These are phyloP conservation scores for Diadophis punctatus DNA, from an alignment of 2,113 vertebrate species.

Conservation along the genomic window DNA sequence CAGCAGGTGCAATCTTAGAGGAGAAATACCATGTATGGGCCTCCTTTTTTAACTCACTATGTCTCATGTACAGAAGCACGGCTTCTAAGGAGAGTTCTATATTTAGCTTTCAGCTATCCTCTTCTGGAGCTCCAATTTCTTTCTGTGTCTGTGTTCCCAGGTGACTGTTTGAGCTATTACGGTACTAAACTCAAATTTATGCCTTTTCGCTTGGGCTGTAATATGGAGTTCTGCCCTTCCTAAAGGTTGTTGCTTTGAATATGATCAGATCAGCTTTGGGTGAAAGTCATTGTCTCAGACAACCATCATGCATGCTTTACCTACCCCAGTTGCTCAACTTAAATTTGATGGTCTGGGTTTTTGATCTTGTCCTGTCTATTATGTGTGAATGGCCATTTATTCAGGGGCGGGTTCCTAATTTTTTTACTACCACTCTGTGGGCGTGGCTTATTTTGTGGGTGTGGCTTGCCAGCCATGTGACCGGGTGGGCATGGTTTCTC, in stretches of 20 bases:
- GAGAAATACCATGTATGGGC: not conserved
- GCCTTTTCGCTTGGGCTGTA: rapidly evolving
- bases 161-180: not conserved
- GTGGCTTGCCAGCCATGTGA: too few relatives aligned
- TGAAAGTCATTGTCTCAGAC: not conserved
- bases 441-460: too few relatives aligned
- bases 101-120: constrained; percentile 12
- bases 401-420: too few relatives aligned
- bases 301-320: not conserved
- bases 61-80: not conserved
- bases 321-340: not conserved
- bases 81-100: constrained; percentile 38
- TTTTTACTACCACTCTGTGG: too few relatives aligned
- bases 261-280: not conserved
- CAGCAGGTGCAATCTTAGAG: not conserved
- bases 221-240: not conserved
- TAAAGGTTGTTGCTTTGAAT: not conserved
- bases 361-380: not conserved
- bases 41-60: not conserved
- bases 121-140: constrained; percentile 34
- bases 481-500: too few relatives aligned
- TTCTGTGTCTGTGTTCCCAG: constrained; percentile 18
- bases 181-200: not conserved
- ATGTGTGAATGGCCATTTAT: not conserved
- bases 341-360: not conserved